Evolutionary conservation across 37 sponge, comb jelly and placozoan species (phyloP).

Genomic region (Aphrocallistes beatrix): DNA sequence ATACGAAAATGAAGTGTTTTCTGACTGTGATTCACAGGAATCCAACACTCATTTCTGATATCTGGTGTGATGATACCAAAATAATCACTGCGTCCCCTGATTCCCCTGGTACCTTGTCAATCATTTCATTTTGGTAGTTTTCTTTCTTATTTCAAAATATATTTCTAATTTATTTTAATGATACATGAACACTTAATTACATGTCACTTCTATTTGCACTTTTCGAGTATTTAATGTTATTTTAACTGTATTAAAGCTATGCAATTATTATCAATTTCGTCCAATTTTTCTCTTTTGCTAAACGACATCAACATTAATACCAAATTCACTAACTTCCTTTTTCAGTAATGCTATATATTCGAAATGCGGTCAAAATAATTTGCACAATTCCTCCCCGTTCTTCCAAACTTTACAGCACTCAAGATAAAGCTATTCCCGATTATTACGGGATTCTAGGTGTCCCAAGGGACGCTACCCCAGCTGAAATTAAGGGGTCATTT

Average conservation of each 20-base stretch:
- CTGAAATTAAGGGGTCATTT: not conserved
- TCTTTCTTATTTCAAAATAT: not conserved
- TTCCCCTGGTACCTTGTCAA: constrained; percentile 56
- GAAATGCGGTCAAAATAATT: too few relatives aligned
- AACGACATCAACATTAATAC: too few relatives aligned
- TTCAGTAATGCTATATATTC: too few relatives aligned
- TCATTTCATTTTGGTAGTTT: constrained; percentile 43
- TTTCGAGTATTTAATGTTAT: too few relatives aligned
- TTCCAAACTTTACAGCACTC: not conserved
- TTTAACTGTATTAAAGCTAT: too few relatives aligned
- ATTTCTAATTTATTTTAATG: too few relatives aligned
- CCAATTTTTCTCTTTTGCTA: too few relatives aligned
- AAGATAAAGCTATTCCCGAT: not conserved
- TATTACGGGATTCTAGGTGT: not conserved
- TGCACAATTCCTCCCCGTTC: too few relatives aligned
- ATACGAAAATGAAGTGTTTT: constrained; percentile 23
- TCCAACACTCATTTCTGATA: constrained; percentile 44
- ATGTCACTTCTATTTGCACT: too few relatives aligned
- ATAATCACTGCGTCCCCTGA: constrained; percentile 81
- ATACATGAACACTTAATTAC: too few relatives aligned
- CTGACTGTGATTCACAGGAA: constrained; percentile 39
- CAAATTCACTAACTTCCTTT: too few relatives aligned
- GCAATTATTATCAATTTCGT: too few relatives aligned
- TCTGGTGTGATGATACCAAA: constrained; percentile 48
- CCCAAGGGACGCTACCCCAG: not conserved